Conservation (phyloP, 2,888 invertebrate genomes). For the Melinopterus prodromus region DNA sequence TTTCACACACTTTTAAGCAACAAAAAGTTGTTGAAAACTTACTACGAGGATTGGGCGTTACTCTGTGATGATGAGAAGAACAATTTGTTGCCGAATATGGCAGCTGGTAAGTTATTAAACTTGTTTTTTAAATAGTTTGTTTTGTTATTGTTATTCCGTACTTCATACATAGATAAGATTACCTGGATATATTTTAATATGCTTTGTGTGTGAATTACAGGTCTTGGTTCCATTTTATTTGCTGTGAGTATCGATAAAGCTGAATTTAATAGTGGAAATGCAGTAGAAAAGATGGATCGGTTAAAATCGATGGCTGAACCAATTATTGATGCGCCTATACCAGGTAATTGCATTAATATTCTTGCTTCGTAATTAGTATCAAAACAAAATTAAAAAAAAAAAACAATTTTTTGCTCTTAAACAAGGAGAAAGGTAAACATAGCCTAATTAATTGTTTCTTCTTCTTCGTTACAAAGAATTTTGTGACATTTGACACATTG, state of each 20-base stretch:
- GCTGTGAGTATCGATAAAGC: constrained; percentile 90
- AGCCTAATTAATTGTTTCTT: no score
- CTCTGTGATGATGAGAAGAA: constrained; percentile 81
- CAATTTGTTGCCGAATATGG: constrained; percentile 83
- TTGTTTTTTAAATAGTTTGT: not conserved
- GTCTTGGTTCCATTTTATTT: constrained; percentile 88
- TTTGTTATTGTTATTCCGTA: constrained; percentile 11
- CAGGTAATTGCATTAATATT: constrained; percentile 57
- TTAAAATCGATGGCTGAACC: constrained; percentile 66
- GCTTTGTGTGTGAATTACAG: constrained; percentile 59
- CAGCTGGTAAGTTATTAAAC: constrained; percentile 72
- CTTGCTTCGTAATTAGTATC: not conserved
- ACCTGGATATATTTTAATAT: constrained; percentile 9
- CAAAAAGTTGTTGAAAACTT: constrained; percentile 67
- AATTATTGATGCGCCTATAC: constrained; percentile 74
- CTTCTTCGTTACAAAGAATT: no score
- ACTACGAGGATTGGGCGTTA: constrained; percentile 89
- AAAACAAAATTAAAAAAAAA: no score
- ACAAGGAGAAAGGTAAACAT: no score
- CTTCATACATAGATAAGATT: not conserved
- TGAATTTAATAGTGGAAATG: constrained; percentile 73
- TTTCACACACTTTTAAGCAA: constrained; percentile 78
- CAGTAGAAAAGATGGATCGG: constrained; percentile 60
- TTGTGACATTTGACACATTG: no score
- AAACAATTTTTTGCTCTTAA: no score